These are phyloP conservation scores for Chelonia mydas DNA, from an alignment of 2,797 vertebrate species.

Conservation along the genomic window DNA sequence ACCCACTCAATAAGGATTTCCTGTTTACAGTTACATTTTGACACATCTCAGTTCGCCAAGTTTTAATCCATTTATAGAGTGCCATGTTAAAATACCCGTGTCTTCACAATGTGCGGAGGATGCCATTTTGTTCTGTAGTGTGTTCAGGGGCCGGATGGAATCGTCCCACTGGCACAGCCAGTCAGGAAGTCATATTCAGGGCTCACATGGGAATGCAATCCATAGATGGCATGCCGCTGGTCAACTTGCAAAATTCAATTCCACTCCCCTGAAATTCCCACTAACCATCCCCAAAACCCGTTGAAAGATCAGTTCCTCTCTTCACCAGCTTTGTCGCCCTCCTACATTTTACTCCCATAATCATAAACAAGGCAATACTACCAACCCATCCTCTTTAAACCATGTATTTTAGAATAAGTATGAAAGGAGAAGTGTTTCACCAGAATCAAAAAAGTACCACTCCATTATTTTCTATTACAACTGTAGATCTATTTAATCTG, in stretches of 20 bases:
- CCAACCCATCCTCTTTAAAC: no score
- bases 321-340: neutral
- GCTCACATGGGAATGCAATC: no score
- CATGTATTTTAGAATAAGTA: no score
- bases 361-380: no score
- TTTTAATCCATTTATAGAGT: neutral
- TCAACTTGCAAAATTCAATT: neutral
- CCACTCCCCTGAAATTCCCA: neutral
- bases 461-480: neutral
- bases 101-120: neutral
- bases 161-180: no score
- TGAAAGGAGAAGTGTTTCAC: neutral
- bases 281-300: no score
- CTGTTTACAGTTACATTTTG: neutral
- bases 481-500: neutral
- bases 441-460: neutral
- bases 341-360: neutral
- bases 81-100: neutral
- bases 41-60: neutral
- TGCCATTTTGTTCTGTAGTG: neutral
- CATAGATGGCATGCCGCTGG: no score
- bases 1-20: neutral
- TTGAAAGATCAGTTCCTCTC: neutral
- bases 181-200: no score
- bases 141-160: no score